Percentiles rank a stretch among this genome's conserved stretches.
Conservation (phyloP, 2,113 vertebrate species). For the Tauraco erythrolophus region DNA sequence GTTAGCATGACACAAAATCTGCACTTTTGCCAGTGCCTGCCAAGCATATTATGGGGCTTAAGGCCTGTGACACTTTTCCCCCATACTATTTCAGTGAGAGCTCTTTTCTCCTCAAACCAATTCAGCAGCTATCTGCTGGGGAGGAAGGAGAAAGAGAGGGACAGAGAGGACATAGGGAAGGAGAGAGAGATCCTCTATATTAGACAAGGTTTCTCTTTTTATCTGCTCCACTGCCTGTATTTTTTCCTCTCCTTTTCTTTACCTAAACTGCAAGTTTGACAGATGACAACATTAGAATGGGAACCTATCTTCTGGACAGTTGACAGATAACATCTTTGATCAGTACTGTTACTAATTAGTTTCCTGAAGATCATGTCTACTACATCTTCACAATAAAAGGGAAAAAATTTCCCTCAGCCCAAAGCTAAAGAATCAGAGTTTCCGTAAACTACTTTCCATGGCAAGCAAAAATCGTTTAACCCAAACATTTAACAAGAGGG, state of each 20-base stretch:
- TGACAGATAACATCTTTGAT: background rate
- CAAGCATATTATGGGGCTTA: background rate
- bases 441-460: background rate
- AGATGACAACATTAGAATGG: background rate
- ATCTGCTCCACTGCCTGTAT: background rate
- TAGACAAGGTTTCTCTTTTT: background rate
- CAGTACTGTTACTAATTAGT: background rate
- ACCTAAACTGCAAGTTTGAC: background rate
- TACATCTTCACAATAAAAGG: background rate
- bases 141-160: fast-evolving
- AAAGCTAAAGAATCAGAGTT: background rate
- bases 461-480: background rate
- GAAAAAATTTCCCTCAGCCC: background rate
- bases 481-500: background rate
- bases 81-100: background rate
- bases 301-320: background rate
- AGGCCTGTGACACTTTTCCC: background rate
- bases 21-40: background rate
- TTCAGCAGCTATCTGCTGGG: background rate
- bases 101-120: background rate
- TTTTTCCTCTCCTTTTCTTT: background rate
- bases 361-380: background rate
- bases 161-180: background rate
- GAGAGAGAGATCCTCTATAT: background rate
- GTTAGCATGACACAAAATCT: background rate